These are phyloP conservation scores for Machaerirhynchus nigripectus DNA, from an alignment of 2,113 vertebrate species.

Conservation along the genomic window DNA sequence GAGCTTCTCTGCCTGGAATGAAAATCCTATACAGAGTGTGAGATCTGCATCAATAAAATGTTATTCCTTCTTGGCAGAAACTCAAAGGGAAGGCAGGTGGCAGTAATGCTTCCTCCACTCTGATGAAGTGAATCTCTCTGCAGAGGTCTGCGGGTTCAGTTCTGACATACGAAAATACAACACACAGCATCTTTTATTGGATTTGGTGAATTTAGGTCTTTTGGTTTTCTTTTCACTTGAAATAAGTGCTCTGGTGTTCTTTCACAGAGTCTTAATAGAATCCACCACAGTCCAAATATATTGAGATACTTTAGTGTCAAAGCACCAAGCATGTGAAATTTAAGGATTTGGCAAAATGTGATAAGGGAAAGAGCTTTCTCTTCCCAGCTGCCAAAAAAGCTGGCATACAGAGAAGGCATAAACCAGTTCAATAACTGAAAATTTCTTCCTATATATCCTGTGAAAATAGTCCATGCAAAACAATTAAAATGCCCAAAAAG, in stretches of 20 bases:
- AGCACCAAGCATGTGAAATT: neutral
- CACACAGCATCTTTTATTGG: neutral
- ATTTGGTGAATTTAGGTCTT: neutral
- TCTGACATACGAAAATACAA: neutral
- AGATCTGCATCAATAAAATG: neutral
- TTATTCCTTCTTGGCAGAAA: neutral
- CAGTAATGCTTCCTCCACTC: neutral
- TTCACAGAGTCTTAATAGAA: neutral
- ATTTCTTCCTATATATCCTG: neutral
- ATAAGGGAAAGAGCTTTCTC: neutral
- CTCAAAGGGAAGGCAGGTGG: neutral
- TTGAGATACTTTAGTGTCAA: neutral
- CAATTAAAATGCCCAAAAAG: neutral
- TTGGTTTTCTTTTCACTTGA: neutral
- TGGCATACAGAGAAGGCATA: neutral
- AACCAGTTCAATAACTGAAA: neutral
- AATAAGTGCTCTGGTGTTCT: neutral
- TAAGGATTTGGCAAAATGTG: neutral
- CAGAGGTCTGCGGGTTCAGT: neutral
- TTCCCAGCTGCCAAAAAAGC: neutral
- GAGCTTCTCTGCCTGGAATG: neutral
- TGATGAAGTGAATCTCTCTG: neutral
- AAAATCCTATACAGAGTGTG: neutral
- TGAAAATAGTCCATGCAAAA: neutral
- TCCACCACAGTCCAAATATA: neutral